Evolutionary conservation across 2,888 invertebrate genomes (phyloP), one percentile per base, ranked within the genome.

Genomic region (Melieria picta): DNA sequence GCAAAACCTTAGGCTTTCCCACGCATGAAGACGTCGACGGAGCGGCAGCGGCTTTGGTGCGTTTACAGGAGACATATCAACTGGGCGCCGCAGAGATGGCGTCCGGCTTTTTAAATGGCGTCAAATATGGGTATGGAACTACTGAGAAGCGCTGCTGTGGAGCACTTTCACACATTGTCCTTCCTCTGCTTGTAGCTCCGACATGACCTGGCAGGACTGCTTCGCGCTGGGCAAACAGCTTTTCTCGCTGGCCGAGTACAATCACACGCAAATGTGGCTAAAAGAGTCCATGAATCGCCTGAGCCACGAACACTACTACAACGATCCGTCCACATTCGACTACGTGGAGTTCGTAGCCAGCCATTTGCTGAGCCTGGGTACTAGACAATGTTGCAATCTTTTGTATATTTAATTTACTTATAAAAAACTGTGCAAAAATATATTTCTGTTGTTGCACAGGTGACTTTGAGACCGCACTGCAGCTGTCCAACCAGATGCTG

Each of bases 261-360:
- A 93, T 82, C 97, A 98, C 85, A 95, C 97, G 0, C 91, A 94
- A n/a, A 88, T 94, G 61, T 99, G 99, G 99, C 96, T 99, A 95
- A 90, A 91, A 77, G 96, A 97, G 85, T 94, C 98, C 0, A 89
- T 96, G 80, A 89, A 90, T 63, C 91, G 94, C 75, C 89, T 92
- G 75, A 90, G 91, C 61, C 89, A 90, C 73, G 93, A 93, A 79
- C 72, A 72, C 5, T 65, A 69, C 50, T 55, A 62, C 30, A 75
- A 72, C 0, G 80, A 78, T 50, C 74, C 77, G 43, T 65, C 68
- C 6, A 76, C 81, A 43, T 75, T 83, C 71, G 81, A 82, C 52
- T 80, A 77, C 74, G 80, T 83, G 80, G 84, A 84, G 74, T 72
- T 72, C 65, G 79, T 82, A 52, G 83, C 83, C 4, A 79, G 80